Base-by-base conservation (phyloP, 2,888 invertebrate species). In the Diaphora mendica region DNA sequence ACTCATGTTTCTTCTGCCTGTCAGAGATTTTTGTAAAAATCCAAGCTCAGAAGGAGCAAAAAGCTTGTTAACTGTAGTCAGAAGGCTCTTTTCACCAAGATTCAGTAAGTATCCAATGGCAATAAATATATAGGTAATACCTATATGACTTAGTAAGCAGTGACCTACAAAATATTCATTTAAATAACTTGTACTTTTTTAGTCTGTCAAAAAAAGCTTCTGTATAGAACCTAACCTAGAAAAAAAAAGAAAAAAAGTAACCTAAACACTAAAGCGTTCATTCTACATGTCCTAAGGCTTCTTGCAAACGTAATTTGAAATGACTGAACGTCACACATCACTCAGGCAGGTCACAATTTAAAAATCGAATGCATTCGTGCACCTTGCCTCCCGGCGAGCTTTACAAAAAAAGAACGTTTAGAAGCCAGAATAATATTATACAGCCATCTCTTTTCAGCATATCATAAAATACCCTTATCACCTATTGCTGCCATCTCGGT, bases 351-450 rank as follows among this genome's bases (percentile, higher is more conserved):
- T 91, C 92, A 93, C 93, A 92, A 91, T 93, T 93, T 91, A 90
- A 91, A 91, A 94, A 93, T 92, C 92, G 91, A 91, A 91, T 91
- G 90, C 86, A 86, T 86, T 83, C 85, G 82, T 89, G 92, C 95
- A 95, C 94, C 95, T 95, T 94, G 94, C 94, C 93, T 93, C 93
- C 93, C 93, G 92, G 86, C 90, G 91, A 90, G 93, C 91, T 91
- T 80, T 91, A 93, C 90, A 88, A 93, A 94, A 94, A 93, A 93
- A 87, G 90, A 93, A 90, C 89, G 83, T 83, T 84, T 87, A 84
- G 82, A 88, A 85, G 83, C 81, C 88, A 89, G 90, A 80, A 79
- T 91, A 92, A 91, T 90, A 89, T 86, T 89, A 85, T 77, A 75
- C 64, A 11, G 66, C 84, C 77, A 77, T 93, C 90, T 77, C 86